A percentile compares a stretch with the other conserved stretches of the same genome.
Evolutionary conservation across 1,140 invertebrate genomes (phyloP).

Genomic region (Drosophila busckii): DNA sequence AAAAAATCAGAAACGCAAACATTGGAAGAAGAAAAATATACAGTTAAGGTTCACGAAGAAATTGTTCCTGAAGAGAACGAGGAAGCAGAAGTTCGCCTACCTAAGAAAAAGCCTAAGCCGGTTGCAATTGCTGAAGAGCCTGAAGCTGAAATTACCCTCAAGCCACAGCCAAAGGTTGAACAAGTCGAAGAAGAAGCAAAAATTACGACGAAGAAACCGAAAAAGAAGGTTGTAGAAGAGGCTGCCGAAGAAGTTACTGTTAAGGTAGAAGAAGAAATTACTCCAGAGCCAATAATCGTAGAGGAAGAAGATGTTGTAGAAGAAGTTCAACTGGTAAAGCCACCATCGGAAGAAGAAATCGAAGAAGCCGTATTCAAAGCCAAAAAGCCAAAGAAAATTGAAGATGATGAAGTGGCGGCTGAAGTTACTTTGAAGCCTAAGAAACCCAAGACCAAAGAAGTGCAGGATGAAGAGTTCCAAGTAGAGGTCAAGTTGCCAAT

Average conservation of each 20-base stretch:
- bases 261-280: constrained; percentile 55
- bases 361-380: constrained; percentile 46
- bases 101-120: constrained; percentile 42
- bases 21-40: constrained; percentile 39
- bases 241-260: constrained; percentile 60
- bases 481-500: constrained; percentile 58
- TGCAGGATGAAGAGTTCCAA: constrained; percentile 70
- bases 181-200: constrained; percentile 69
- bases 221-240: constrained; percentile 51
- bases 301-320: constrained; percentile 62
- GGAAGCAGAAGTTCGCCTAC: constrained; percentile 42
- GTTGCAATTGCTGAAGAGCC: constrained; percentile 50
- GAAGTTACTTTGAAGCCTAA: constrained; percentile 77
- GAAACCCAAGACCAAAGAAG: constrained; percentile 59
- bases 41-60: too few species aligned
- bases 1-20: constrained; percentile 46
- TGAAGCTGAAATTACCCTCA: constrained; percentile 53
- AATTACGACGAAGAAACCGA: constrained; percentile 60
- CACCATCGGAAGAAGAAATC: constrained; percentile 30
- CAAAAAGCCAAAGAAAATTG: constrained; percentile 49
- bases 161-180: constrained; percentile 57
- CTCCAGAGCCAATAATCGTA: constrained; percentile 45
- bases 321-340: constrained; percentile 46
- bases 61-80: constrained; percentile 17
- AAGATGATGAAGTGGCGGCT: constrained; percentile 66